These are phyloP conservation scores for Sphaerophoria rueppellii DNA, from an alignment of 2,888 invertebrate genomes.

Conservation along the genomic window DNA sequence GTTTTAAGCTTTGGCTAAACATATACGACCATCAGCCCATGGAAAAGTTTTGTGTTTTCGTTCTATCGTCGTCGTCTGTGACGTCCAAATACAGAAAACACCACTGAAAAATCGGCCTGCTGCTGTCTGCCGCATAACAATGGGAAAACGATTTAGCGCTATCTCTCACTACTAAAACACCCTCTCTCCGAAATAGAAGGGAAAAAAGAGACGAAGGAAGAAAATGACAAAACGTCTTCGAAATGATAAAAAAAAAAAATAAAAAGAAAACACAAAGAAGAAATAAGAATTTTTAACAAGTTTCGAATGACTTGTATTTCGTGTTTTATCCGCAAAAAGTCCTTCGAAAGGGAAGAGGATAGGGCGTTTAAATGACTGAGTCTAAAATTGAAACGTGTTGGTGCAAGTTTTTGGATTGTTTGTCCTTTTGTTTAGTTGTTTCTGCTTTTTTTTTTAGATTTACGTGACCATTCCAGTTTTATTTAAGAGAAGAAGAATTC, in stretches of 20 bases:
- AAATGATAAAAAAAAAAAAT: conserved; percentile 24
- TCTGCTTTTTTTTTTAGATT: conserved; percentile 1
- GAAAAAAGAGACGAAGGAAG: conserved; percentile 20
- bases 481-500: background rate
- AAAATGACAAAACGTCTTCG: conserved; percentile 39
- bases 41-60: conserved; percentile 25
- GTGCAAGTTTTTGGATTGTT: conserved; percentile 44
- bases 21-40: conserved; percentile 30
- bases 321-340: background rate
- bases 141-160: conserved; percentile 53
- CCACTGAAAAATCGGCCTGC: background rate
- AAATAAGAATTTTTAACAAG: conserved; percentile 37
- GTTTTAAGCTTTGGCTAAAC: conserved; percentile 32
- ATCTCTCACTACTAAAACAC: background rate
- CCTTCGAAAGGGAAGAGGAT: background rate
- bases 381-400: conserved; percentile 25
- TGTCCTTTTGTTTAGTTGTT: conserved; percentile 33
- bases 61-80: background rate
- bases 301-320: conserved; percentile 50
- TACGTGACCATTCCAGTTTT: conserved; percentile 53
- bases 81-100: background rate
- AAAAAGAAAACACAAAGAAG: conserved; percentile 18
- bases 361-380: background rate
- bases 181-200: background rate
- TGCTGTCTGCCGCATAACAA: conserved; percentile 36